These are phyloP conservation scores for Tupaia tana DNA, from an alignment of 2,113 vertebrate species.

Conservation along the genomic window DNA sequence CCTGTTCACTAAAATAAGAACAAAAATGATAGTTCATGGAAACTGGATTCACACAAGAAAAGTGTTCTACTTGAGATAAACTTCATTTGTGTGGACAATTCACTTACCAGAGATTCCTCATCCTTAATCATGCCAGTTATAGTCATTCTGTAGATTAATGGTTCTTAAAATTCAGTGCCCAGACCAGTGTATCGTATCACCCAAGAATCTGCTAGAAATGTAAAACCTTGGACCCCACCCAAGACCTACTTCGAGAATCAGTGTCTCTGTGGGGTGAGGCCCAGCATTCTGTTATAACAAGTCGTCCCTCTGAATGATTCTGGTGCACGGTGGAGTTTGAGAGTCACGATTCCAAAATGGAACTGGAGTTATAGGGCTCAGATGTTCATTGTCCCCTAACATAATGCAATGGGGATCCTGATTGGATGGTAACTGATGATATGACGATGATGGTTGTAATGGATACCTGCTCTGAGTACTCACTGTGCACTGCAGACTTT, in stretches of 20 bases:
- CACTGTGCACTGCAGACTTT: neutral
- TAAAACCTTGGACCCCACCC: neutral
- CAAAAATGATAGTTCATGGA: neutral
- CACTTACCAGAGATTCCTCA: neutral
- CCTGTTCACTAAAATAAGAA: neutral
- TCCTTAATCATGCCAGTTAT: neutral
- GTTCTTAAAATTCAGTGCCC: neutral
- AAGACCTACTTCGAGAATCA: neutral
- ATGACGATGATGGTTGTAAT: neutral
- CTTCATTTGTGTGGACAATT: neutral
- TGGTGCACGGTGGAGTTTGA: neutral
- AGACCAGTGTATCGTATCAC: neutral
- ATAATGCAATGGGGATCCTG: neutral
- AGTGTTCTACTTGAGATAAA: neutral
- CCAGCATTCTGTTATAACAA: neutral
- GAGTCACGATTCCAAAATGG: neutral
- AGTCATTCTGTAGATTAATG: neutral
- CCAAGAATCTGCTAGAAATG: constrained; percentile 3
- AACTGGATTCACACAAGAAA: constrained; percentile 26
- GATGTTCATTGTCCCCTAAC: neutral
- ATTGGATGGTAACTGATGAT: neutral
- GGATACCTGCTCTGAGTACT: neutral
- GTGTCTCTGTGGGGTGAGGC: accelerated
- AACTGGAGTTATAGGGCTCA: neutral
- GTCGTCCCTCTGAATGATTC: neutral